These are phyloP conservation scores for Lepidurus couesii DNA, from an alignment of 1,140 invertebrate species.

Conservation along the genomic window DNA sequence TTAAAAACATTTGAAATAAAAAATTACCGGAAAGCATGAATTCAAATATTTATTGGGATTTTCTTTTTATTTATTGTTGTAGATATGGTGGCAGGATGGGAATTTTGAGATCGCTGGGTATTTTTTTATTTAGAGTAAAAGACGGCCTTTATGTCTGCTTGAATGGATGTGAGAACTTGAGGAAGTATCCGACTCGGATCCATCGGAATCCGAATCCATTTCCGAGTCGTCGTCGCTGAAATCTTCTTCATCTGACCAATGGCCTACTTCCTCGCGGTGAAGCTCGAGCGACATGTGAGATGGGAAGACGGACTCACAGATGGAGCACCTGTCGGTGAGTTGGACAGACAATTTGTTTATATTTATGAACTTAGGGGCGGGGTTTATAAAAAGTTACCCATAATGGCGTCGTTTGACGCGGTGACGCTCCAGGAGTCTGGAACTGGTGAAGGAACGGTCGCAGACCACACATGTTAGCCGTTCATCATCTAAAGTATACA, in stretches of 20 bases:
- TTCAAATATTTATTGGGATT: no score
- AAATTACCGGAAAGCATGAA: not conserved
- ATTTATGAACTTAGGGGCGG: not conserved
- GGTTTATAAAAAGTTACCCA: not conserved
- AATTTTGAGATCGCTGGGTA: not conserved
- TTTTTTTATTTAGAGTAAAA: not conserved
- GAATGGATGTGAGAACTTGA: not conserved
- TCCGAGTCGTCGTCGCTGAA: constrained; percentile 10
- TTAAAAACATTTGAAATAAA: no score
- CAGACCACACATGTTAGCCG: constrained; percentile 23
- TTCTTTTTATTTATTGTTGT: no score
- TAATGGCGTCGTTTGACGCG: constrained; percentile 24
- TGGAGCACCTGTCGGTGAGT: constrained; percentile 17
- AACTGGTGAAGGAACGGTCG: constrained; percentile 22
- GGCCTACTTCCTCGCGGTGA: constrained; percentile 24
- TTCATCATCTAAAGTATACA: constrained; percentile 5
- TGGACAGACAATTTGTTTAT: not conserved
- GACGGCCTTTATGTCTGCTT: not conserved
- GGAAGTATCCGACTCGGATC: not conserved
- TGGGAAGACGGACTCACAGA: constrained; percentile 23
- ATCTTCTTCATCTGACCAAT: constrained; percentile 29
- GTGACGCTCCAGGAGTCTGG: constrained; percentile 24
- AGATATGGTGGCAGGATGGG: not conserved
- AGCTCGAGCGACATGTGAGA: constrained; percentile 23
- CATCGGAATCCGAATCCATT: not conserved